phyloP scores from a whole-genome alignment of 1,140 invertebrate genomes.

The Euglossa dilemma region DNA sequence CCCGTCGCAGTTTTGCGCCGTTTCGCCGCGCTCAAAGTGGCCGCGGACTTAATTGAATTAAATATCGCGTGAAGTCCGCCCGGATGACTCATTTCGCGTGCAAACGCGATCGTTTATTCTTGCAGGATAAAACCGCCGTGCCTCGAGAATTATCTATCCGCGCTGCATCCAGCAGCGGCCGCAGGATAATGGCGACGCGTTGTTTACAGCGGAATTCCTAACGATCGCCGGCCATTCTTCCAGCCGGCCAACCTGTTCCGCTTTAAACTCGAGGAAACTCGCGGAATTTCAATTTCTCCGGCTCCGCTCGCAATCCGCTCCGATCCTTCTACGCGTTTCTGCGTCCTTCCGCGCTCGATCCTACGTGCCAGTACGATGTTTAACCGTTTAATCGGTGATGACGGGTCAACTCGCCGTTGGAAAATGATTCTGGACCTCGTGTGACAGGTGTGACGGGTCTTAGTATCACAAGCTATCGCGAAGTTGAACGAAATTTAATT shows the following conservation, averaged over 20 bases:
- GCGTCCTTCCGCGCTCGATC: too few relatives aligned
- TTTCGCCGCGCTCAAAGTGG: background rate
- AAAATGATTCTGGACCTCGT: too few relatives aligned
- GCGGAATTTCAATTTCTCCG: background rate
- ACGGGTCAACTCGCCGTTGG: too few relatives aligned
- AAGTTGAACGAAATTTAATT: too few relatives aligned
- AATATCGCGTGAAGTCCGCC: constrained; percentile 1
- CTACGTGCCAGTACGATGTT: too few relatives aligned
- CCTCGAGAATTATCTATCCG: background rate
- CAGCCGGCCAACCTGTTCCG: background rate
- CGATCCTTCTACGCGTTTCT: too few relatives aligned
- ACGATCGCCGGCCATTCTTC: background rate
- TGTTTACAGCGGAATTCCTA: background rate
- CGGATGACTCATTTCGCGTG: background rate
- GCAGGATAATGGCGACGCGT: background rate
- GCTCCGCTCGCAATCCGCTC: background rate
- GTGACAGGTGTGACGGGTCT: too few relatives aligned
- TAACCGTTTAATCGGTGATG: too few relatives aligned
- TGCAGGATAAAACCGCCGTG: background rate
- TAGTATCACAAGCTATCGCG: too few relatives aligned
- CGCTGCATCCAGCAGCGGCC: too few relatives aligned
- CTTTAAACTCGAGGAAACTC: background rate
- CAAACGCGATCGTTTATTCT: background rate
- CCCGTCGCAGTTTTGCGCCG: background rate
- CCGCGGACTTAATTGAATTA: constrained; percentile 42